A percentile compares a stretch with the other conserved stretches of the same genome.
These are phyloP conservation scores for Pseudonaja textilis DNA, from an alignment of 2,113 vertebrate species.

Conservation along the genomic window DNA sequence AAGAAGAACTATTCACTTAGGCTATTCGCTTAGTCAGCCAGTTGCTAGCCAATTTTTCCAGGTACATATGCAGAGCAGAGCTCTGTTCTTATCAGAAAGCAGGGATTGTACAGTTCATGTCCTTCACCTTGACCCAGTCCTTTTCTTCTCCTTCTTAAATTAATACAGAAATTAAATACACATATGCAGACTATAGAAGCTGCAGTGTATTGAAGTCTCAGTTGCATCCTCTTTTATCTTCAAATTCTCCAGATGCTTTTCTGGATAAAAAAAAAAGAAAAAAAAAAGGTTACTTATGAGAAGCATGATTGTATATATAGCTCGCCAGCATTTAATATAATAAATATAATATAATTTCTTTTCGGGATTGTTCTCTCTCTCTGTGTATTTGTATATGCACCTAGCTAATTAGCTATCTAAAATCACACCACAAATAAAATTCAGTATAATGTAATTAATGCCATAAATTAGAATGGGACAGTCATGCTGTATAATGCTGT, in stretches of 20 bases:
- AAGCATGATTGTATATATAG: neutral
- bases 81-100: conserved; percentile 47
- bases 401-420: neutral
- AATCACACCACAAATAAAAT: conserved; percentile 50
- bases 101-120: conserved; percentile 41
- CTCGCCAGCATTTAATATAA: neutral
- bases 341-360: neutral
- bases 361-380: too few relatives aligned
- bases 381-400: neutral
- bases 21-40: conserved; percentile 65
- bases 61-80: conserved; percentile 50
- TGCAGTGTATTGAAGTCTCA: neutral
- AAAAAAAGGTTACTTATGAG: conserved; percentile 7
- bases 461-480: conserved; percentile 35
- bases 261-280: neutral
- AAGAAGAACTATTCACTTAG: neutral
- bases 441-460: conserved; percentile 59
- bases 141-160: conserved; percentile 49
- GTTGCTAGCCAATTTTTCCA: conserved; percentile 57
- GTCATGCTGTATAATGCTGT: conserved; percentile 24
- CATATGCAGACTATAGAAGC: conserved; percentile 47
- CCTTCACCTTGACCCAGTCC: conserved; percentile 46
- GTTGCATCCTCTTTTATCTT: conserved; percentile 57
- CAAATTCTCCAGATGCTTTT: conserved; percentile 50
- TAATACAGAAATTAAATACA: conserved; percentile 51